Percentiles rank a stretch among this genome's conserved stretches.
phyloP scores from a whole-genome alignment of 2,888 invertebrate species.

The Melinopterus prodromus region DNA sequence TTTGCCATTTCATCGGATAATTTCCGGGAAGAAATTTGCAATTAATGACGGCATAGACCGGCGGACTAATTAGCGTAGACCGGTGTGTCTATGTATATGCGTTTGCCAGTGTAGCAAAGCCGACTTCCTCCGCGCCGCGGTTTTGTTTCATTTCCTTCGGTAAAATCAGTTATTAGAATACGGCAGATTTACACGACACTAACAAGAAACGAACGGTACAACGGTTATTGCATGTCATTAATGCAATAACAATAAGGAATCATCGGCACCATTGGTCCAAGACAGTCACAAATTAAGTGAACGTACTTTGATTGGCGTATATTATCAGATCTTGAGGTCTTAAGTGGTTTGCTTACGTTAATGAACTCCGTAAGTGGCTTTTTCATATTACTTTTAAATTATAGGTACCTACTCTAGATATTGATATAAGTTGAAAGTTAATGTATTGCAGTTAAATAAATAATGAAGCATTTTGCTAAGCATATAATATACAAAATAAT shows the following conservation, averaged over 20 bases:
- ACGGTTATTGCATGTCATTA: neutral
- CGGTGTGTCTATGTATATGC: neutral
- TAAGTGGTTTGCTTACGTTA: neutral
- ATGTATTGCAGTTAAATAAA: neutral
- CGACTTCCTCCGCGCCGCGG: neutral
- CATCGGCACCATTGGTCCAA: neutral
- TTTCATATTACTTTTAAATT: neutral
- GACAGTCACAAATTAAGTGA: neutral
- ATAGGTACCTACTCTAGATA: neutral
- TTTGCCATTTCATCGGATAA: neutral
- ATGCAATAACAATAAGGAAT: neutral
- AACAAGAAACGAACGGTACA: neutral
- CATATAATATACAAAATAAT: no score
- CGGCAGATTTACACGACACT: neutral
- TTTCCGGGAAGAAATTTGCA: neutral
- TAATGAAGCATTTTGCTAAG: neutral
- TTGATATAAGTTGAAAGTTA: neutral
- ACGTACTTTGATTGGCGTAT: neutral
- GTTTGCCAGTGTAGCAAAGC: neutral
- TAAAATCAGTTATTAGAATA: neutral
- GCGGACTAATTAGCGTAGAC: neutral
- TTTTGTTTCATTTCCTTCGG: neutral
- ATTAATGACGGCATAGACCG: neutral
- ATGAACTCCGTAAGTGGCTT: neutral
- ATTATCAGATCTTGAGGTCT: neutral